Evolutionary conservation across 2,113 vertebrate species (phyloP), one percentile per base, ranked within the genome.

Genomic region (Calyptomena viridis): DNA sequence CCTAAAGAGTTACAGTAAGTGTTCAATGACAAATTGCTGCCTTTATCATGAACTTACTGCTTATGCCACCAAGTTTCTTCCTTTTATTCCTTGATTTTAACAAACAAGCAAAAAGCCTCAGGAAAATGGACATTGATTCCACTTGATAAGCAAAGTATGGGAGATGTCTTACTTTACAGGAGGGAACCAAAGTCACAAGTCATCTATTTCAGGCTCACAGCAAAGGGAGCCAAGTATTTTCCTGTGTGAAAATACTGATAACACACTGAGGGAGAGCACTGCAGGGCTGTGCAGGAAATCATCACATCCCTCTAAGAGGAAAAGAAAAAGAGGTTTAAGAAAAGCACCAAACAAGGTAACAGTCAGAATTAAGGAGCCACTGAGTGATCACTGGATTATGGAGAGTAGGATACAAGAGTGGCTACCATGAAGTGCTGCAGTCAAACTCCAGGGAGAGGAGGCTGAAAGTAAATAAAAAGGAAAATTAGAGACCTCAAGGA

Each of bases 401-500:
- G 35, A 59, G 39, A 37, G 10, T 1, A 30, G 24, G 37, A n/a
- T 6, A 62, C 9, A 39, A n/a, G 22, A 46, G 39, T 1, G 16
- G 69, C n/a, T 56, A 40, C 62, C 1, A 6, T 0, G 0, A 84
- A 63, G 33, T 0, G 0, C 0, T 50, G 50, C 46, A 55, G 33
- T 17, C 8, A 42, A 87, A 58, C 30, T 60, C 20, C 58, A 31
- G 0, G 1, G 33, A 17, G 0, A 60, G 17, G 39, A 93, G 20
- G 35, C 30, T 42, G 20, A 71, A 87, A 25, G n/a, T 21, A 62
- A 78, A 84, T 12, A 15, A 89, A 93, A 93, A 77, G 35, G 23
- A 53, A 91, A 66, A 56, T 67, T 27, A 64, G 87, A 76, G 69
- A 52, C 58, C 79, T 76, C 35, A 47, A 44, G 22, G n/a, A 79